Base-by-base conservation (phyloP, 1,140 invertebrate genomes). In the Diploscapter pachys region DNA sequence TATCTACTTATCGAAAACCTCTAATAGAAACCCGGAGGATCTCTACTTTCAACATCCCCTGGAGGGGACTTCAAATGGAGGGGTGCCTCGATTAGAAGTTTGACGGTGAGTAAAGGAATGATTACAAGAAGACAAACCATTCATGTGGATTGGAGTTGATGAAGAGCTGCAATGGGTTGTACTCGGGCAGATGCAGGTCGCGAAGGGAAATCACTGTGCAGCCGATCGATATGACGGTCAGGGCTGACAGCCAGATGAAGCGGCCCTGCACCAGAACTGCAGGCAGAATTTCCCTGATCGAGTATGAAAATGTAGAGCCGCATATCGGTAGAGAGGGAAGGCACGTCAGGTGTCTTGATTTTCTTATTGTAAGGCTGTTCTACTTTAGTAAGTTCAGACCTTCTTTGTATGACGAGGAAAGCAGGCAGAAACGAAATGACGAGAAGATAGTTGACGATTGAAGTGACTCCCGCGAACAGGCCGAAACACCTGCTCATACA, bases 91-190 rank as follows among this genome's bases (percentile, higher is more conserved):
- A 31, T 31, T 31, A 31, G 31, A 31, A 31, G 31, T 31, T 31
- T 31, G 31, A 31, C 31, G 31, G 31, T 31, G 1, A 31, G 31
- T 31, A 31, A 31, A 31, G 31, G 31, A 31, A 31, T 31, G 31
- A 59, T 59, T 11, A 13, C 31, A 31, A 31, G 63, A 0, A 11
- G 9, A 5, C 57, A 54, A 9, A 76, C 77, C 80, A 85, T 79
- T 85, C 83, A 64, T 82, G 79, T 3, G 74, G 73, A 71, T 86
- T 80, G 48, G 75, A 71, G 5, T 75, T 72, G 4, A 75, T 75
- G 72, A 85, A 85, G 53, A 85, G 77, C 70, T 86, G 83, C 4
- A 85, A 74, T 3, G 83, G 83, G 73, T 85, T 85, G 72, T 86
- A 85, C 54, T 82, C 81, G 8, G 83, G 83, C 4, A 85, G 77